Percentiles rank a stretch among this genome's conserved stretches.
These are phyloP conservation scores for Sorex araneus DNA, from an alignment of 2,113 vertebrate species.

Conservation along the genomic window DNA sequence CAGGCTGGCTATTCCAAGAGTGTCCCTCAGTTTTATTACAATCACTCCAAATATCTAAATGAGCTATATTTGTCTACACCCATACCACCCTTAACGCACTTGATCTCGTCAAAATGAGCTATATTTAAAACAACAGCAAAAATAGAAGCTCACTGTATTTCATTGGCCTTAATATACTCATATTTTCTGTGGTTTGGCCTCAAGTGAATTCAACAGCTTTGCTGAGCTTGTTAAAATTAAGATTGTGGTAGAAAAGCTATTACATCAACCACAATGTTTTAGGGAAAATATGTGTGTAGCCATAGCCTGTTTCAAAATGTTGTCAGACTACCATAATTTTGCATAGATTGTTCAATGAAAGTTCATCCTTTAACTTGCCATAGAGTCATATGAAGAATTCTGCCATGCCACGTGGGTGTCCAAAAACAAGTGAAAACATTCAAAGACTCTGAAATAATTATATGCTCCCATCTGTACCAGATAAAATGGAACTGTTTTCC, in stretches of 20 bases:
- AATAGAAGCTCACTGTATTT: conserved; percentile 16
- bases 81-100: too few relatives aligned
- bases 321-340: conserved; percentile 5
- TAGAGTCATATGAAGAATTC: neutral
- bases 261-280: conserved; percentile 22
- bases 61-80: neutral
- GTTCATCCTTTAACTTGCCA: neutral
- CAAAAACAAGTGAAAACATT: neutral
- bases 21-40: neutral
- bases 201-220: conserved; percentile 30
- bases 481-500: neutral
- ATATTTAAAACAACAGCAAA: conserved; percentile 42
- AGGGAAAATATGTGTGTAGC: neutral
- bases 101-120: neutral
- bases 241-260: conserved; percentile 52
- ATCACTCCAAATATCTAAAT: neutral
- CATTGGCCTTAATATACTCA: conserved; percentile 17
- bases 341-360: neutral
- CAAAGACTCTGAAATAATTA: neutral
- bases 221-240: conserved; percentile 1
- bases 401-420: neutral
- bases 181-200: conserved; percentile 23
- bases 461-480: neutral
- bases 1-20: neutral
- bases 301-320: neutral